These are phyloP conservation scores for Lates japonicus DNA, from an alignment of 2,797 vertebrate species.

Conservation along the genomic window DNA sequence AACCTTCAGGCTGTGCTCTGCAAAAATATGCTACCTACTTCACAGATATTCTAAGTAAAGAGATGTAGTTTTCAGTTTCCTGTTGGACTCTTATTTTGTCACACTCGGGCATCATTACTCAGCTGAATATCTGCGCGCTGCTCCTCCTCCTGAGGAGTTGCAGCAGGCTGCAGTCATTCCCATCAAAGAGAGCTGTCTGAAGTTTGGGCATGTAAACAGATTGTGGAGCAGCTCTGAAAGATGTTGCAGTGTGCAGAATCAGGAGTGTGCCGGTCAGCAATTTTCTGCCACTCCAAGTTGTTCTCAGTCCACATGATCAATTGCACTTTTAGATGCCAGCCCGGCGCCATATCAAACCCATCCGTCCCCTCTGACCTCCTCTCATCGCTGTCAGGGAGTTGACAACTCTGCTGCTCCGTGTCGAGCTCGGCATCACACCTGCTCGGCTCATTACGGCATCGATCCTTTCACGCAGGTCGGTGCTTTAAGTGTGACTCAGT, in stretches of 20 bases:
- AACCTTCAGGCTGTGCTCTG: conserved; percentile 11
- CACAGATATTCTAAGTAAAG: background rate
- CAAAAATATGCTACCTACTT: background rate
- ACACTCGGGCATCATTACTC: conserved; percentile 12
- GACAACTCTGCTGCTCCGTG: conserved; percentile 41
- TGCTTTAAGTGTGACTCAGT: conserved; percentile 53
- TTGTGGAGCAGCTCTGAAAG: conserved; percentile 19
- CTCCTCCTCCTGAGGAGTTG: conserved; percentile 9
- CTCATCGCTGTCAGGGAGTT: background rate
- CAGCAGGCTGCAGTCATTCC: conserved; percentile 18
- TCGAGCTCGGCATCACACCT: conserved; percentile 19
- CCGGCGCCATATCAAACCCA: conserved; percentile 1
- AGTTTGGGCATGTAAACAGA: conserved; percentile 13
- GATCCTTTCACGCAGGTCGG: conserved; percentile 20
- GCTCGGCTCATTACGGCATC: conserved; percentile 35
- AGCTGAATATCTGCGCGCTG: conserved; percentile 17
- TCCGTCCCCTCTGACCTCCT: conserved; percentile 31
- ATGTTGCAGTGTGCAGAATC: conserved; percentile 29
- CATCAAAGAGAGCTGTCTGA: conserved; percentile 12
- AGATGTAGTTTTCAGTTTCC: background rate
- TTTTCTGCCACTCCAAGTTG: conserved; percentile 33
- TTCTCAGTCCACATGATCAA: conserved; percentile 30
- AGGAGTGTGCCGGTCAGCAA: conserved; percentile 33
- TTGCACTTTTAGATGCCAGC: conserved; percentile 19
- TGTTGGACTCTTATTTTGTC: conserved; percentile 8